Conservation (phyloP, 2,113 vertebrate species). For the Scytalopus superciliaris region DNA sequence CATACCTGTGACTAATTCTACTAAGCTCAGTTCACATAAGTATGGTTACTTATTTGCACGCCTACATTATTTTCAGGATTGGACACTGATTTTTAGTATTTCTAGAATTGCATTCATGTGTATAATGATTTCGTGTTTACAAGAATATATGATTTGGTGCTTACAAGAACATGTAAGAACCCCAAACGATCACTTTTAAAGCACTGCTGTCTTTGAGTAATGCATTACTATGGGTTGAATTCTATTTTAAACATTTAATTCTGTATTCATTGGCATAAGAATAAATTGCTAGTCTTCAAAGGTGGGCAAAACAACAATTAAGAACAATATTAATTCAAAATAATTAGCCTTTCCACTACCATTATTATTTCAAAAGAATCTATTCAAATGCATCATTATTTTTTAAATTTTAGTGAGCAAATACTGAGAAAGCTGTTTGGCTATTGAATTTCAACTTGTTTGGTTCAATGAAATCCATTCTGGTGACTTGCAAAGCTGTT, state of each 20-base stretch:
- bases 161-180: not conserved
- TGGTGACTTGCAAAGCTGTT: not conserved
- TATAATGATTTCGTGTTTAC: not conserved
- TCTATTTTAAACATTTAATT: not conserved
- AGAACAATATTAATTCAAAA: not conserved
- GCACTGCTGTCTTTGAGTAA: not conserved
- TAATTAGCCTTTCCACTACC: not conserved
- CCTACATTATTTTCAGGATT: not conserved
- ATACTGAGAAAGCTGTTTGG: not conserved
- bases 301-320: conserved; percentile 6
- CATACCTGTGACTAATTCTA: not conserved
- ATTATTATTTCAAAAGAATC: not conserved
- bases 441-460: not conserved
- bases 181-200: not conserved
- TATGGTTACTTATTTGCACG: not conserved
- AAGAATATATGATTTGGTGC: not conserved
- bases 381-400: not conserved
- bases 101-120: not conserved
- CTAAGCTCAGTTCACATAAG: not conserved
- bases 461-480: not conserved
- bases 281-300: conserved; percentile 13
- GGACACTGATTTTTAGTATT: not conserved
- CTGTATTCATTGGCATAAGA: not conserved
- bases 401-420: not conserved
- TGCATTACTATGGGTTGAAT: not conserved